Evolutionary conservation across 2,888 invertebrate genomes (phyloP).

Genomic region (Leucoma salicis): DNA sequence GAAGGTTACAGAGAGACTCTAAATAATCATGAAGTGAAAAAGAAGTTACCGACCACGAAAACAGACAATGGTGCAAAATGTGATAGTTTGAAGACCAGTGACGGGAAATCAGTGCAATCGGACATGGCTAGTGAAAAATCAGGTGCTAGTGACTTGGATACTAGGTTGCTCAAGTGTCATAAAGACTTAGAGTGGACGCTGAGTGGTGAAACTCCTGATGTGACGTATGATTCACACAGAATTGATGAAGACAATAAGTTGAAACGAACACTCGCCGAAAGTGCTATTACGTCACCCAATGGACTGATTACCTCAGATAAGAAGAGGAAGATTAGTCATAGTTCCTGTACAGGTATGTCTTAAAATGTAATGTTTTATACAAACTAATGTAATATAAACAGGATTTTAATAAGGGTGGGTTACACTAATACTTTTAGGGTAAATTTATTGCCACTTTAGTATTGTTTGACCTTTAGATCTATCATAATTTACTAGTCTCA

Average conservation of each 20-base stretch:
- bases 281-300: slow-evolving; percentile 78
- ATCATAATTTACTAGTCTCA: no score
- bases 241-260: slow-evolving; percentile 47
- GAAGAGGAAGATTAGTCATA: slow-evolving; percentile 84
- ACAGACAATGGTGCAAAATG: slow-evolving; percentile 65
- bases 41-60: slow-evolving; percentile 70
- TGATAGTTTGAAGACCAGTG: slow-evolving; percentile 62
- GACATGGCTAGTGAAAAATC: slow-evolving; percentile 56
- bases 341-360: slow-evolving; percentile 73
- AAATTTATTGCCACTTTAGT: no score
- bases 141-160: slow-evolving; percentile 70
- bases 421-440: no score
- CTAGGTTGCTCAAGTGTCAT: slow-evolving; percentile 65
- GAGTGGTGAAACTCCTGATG: slow-evolving; percentile 48
- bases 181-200: slow-evolving; percentile 66
- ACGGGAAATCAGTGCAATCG: slow-evolving; percentile 63
- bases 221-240: slow-evolving; percentile 23
- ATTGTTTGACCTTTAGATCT: no score
- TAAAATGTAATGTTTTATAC: no score
- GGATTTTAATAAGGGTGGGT: no score
- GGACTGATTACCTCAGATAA: slow-evolving; percentile 84
- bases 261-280: slow-evolving; percentile 72
- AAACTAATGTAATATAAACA: no score
- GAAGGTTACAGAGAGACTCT: slow-evolving; percentile 76
- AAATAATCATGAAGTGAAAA: slow-evolving; percentile 70